Conservation (phyloP, 2,113 vertebrate genomes). For the Laticauda laticaudata region DNA sequence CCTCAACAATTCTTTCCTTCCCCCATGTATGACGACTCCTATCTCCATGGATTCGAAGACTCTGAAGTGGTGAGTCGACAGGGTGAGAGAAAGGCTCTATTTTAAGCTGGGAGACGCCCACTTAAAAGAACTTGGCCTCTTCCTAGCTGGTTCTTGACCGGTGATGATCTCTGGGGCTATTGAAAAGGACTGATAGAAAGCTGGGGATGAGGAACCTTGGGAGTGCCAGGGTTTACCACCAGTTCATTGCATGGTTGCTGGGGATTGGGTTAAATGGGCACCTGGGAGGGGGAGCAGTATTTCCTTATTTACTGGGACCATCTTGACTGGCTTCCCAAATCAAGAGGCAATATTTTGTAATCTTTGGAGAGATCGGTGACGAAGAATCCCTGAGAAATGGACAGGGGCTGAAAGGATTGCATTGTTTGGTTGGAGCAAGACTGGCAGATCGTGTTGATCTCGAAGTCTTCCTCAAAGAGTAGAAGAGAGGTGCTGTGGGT, state of each 20-base stretch:
- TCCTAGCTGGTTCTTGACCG: background rate
- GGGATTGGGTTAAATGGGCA: background rate
- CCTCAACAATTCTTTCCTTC: conserved; percentile 39
- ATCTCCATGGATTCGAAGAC: conserved; percentile 74
- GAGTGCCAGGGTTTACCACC: background rate
- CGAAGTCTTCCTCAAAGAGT: too few species aligned
- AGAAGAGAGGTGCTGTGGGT: background rate
- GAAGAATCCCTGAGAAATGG: background rate
- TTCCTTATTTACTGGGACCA: background rate
- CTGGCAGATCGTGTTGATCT: too few species aligned
- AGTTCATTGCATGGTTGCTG: background rate
- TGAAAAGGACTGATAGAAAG: background rate
- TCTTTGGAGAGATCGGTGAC: background rate
- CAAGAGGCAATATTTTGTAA: background rate
- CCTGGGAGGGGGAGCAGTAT: background rate
- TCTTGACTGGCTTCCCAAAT: background rate
- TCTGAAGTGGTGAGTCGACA: conserved; percentile 71
- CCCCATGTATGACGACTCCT: conserved; percentile 75
- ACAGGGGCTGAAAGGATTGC: background rate
- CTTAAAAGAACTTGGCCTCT: background rate
- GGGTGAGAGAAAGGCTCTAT: conserved; percentile 40
- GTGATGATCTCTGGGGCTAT: background rate
- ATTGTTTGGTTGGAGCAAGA: background rate
- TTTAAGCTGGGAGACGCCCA: conserved; percentile 36
- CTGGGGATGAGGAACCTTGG: background rate